Base-by-base conservation (phyloP, 2,113 vertebrate genomes). In the Leptodactylus fuscus region DNA sequence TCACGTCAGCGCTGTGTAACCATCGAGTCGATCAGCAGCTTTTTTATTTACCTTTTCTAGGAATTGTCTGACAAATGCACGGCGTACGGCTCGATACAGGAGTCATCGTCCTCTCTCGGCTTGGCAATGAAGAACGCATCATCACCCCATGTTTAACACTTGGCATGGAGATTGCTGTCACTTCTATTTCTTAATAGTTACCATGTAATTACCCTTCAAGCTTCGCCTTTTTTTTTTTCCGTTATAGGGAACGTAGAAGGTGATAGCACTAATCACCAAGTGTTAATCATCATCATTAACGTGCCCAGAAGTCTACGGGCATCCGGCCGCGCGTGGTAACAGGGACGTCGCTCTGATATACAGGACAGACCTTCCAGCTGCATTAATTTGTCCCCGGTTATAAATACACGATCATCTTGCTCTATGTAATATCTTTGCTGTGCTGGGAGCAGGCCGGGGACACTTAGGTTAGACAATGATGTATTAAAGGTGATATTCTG, bases 401-500 rank as follows among this genome's bases (percentile, higher is more conserved):
- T 83, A 83, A 83, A 83, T 83, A 75, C 82, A 6, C 51, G 10
- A 44, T 24, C 51, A 60, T 62, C 71, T 75, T 48, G 82, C 67
- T 83, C 34, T 48, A 62, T 76, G 70, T 60, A 83, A 83, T 83
- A 83, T 76, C 70, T 83, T 46, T 83, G 70, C 81, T 83, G 82
- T 48, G 27, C 51, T 62, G 70, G 55, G 82, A 75, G 53, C 71
- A 62, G 70, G 24, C 71, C 60, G 29, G 53, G 36, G 70, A 75
- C 51, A 15, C 22, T 62, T 46, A 75, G 82, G 70, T 76, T 75
- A 83, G 82, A 83, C 82, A 83, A 62, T 83, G 82, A 83, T 83
- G 82, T 62, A 83, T 83, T 75, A 44, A 41, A 83, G 82, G 71
- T 76, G 82, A 83, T 74, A 62, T 75, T 83, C 82, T 83, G 70